Percentiles rank a stretch among this genome's conserved stretches.
phyloP scores from a whole-genome alignment of 2,888 invertebrate genomes.

The Platerodrilus igneus region DNA sequence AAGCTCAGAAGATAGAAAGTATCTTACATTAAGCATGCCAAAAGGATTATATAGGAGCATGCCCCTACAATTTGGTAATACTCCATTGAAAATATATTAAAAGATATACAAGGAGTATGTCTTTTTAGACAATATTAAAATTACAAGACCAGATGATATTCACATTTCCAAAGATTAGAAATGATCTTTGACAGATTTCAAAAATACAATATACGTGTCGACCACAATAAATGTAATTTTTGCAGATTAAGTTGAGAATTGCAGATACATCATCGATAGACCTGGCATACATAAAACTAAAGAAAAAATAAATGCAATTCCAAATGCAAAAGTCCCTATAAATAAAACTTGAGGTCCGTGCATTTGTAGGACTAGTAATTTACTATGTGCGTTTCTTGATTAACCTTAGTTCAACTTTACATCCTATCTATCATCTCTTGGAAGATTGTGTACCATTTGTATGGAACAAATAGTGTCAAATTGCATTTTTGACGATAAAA shows the following conservation, averaged over 20 bases:
- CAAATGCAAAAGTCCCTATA: not conserved
- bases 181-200: not conserved
- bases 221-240: no score
- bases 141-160: no score
- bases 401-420: slow-evolving; percentile 2
- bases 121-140: not conserved
- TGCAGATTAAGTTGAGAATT: no score
- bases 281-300: not conserved
- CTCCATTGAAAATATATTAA: no score
- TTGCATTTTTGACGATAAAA: not conserved
- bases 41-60: slow-evolving; percentile 6
- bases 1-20: not conserved
- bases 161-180: no score
- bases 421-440: slow-evolving; percentile 6
- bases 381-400: slow-evolving; percentile 8
- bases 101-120: no score
- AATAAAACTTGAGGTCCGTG: slow-evolving; percentile 8
- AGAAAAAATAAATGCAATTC: slow-evolving; percentile 2
- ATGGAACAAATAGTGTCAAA: slow-evolving; percentile 3
- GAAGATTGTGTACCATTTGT: not conserved
- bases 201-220: no score
- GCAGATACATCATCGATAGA: not conserved
- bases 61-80: no score
- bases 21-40: slow-evolving; percentile 5
- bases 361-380: slow-evolving; percentile 6